Conservation (phyloP, 2,888 invertebrate species). For the Pachycephus smyrnensis region DNA sequence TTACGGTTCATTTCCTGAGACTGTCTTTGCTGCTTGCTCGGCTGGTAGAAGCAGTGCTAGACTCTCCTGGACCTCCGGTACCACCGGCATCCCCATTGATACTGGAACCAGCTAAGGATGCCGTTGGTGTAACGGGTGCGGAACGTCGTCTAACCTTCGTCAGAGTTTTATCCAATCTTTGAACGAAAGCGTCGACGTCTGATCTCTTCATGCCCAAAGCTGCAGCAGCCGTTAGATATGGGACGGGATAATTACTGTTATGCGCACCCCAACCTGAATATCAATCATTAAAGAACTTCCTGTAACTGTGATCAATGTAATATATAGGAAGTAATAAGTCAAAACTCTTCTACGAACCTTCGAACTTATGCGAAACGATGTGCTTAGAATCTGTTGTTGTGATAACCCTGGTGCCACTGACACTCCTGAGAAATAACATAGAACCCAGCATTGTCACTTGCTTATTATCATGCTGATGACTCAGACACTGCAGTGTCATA, state of each 20-base stretch:
- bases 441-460: conserved; percentile 76
- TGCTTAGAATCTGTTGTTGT: conserved; percentile 69
- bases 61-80: conserved; percentile 59
- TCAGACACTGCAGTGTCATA: conserved; percentile 61
- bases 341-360: conserved; percentile 63
- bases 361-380: conserved; percentile 71
- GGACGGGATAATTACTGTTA: conserved; percentile 70
- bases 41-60: conserved; percentile 62
- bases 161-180: conserved; percentile 74
- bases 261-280: conserved; percentile 79
- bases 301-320: conserved; percentile 1
- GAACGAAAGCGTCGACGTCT: conserved; percentile 79
- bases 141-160: conserved; percentile 61
- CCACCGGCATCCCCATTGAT: conserved; percentile 61
- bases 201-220: conserved; percentile 75
- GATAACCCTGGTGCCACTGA: conserved; percentile 79
- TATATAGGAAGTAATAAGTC: background rate
- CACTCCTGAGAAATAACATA: conserved; percentile 78
- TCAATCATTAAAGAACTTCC: background rate
- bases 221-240: conserved; percentile 82
- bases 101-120: conserved; percentile 59
- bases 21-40: conserved; percentile 64
- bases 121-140: conserved; percentile 61
- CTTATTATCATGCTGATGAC: conserved; percentile 63
- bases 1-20: conserved; percentile 63